A percentile compares a stretch with the other conserved stretches of the same genome.
phyloP scores from a whole-genome alignment of 2,113 vertebrate genomes.

The Carollia perspicillata region DNA sequence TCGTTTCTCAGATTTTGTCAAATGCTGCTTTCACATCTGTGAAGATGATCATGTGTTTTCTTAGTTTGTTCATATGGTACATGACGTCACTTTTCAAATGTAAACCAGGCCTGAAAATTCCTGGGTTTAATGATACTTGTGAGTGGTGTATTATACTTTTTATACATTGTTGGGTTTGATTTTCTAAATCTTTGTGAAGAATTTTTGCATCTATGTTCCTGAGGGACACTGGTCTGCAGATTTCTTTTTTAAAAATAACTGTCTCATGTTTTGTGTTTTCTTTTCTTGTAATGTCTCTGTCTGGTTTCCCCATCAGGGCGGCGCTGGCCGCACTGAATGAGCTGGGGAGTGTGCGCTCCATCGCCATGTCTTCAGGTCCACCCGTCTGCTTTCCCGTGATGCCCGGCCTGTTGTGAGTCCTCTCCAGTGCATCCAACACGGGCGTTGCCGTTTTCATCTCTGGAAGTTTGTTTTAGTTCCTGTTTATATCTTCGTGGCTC shows the following conservation, averaged over 20 bases:
- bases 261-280: not conserved
- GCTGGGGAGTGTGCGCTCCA: too few relatives aligned
- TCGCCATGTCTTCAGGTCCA: not conserved
- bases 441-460: not conserved
- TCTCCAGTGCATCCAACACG: not conserved
- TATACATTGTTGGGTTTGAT: not conserved
- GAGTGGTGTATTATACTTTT: not conserved
- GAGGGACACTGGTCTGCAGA: not conserved
- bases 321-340: not conserved
- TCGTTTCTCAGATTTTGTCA: not conserved
- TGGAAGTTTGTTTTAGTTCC: not conserved
- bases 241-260: not conserved
- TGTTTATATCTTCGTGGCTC: not conserved
- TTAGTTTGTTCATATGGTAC: not conserved
- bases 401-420: not conserved
- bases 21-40: not conserved
- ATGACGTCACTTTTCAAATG: not conserved
- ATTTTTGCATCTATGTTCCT: not conserved
- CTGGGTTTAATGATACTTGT: not conserved
- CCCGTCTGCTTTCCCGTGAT: not conserved
- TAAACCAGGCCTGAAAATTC: not conserved
- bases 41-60: not conserved
- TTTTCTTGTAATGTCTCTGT: not conserved
- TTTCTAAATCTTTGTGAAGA: not conserved
- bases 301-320: not conserved